Base-by-base conservation (phyloP, 1,140 invertebrate genomes). In the Dryas iulia region DNA sequence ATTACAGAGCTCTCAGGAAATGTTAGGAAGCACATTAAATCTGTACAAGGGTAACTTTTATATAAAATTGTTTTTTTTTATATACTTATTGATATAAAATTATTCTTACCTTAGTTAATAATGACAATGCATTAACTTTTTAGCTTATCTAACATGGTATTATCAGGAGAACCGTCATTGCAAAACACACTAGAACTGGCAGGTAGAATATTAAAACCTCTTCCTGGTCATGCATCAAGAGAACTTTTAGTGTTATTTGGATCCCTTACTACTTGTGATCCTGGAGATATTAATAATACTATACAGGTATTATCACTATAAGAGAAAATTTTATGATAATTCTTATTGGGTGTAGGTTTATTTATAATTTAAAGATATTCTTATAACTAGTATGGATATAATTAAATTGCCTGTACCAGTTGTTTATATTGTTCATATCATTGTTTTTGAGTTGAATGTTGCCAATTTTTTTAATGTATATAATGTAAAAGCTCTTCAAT, bases 251-350 rank as follows among this genome's bases (percentile, higher is more conserved):
- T 99, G 4, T 94, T 99, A 10, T 95, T 98, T 93, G 98, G 97
- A 1, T 98, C 97, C 80, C 93, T 99, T 25, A 99, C 98, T 1
- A 98, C 98, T 1, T 99, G 98, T 92, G 98, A 99, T 93, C 98
- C 98, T 21, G 95, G 96, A 23, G 97, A 99, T 82, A 98, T 99
- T 25, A 95, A 94, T 73, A 93, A 93, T 63, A 99, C 98, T 6
- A 96, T 99, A 82, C 93, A 97, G 90, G 96, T 97, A 72, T 33
- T 24, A 54, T 56, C 58, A n/a, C 31, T 33, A 18, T 18, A 31
- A 39, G 26, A 53, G 26, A 2, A 3, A 28, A 3, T 28, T 28
- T 28, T 28, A 28, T 39, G 2, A 23, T n/a, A 7, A 39, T 25
- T 18, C 23, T 69, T 60, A 78, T 72, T 52, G 47, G 30, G 61